These are phyloP conservation scores for Lerema accius DNA, from an alignment of 1,140 invertebrate genomes.

Conservation along the genomic window DNA sequence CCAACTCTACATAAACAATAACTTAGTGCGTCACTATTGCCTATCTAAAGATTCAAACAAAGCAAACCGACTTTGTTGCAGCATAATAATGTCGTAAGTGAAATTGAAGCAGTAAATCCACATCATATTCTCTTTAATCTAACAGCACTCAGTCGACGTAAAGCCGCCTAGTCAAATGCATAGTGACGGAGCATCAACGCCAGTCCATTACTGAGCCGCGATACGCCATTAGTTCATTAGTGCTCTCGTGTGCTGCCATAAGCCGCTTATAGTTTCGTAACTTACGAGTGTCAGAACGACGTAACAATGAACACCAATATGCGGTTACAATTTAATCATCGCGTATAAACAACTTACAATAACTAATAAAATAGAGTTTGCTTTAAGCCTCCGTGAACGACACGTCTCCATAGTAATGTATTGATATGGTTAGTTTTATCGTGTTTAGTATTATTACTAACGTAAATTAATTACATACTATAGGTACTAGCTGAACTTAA, in stretches of 20 bases:
- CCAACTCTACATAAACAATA: too few species aligned
- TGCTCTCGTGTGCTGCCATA: constrained; percentile 66
- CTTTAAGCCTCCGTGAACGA: too few species aligned
- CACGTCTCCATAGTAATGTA: too few species aligned
- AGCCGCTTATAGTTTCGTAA: constrained; percentile 63
- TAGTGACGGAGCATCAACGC: constrained; percentile 78
- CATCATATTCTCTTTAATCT: constrained; percentile 31
- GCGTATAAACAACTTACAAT: neutral
- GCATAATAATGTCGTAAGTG: neutral
- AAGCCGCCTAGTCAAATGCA: constrained; percentile 79
- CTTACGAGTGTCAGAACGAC: constrained; percentile 27
- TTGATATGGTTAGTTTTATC: too few species aligned
- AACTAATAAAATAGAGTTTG: too few species aligned
- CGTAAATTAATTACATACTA: too few species aligned
- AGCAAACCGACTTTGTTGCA: too few species aligned
- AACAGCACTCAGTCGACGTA: constrained; percentile 36
- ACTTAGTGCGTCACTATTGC: too few species aligned
- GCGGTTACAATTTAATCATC: constrained; percentile 17
- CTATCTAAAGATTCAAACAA: too few species aligned
- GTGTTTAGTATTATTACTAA: too few species aligned
- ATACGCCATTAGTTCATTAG: constrained; percentile 80
- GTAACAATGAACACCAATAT: neutral
- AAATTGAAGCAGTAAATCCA: constrained; percentile 9
- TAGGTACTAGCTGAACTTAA: too few species aligned
- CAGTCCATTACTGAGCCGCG: constrained; percentile 74